A percentile compares a stretch with the other conserved stretches of the same genome.
These are phyloP conservation scores for Sebastiscus tertius DNA, from an alignment of 2,797 vertebrate genomes.

Conservation along the genomic window DNA sequence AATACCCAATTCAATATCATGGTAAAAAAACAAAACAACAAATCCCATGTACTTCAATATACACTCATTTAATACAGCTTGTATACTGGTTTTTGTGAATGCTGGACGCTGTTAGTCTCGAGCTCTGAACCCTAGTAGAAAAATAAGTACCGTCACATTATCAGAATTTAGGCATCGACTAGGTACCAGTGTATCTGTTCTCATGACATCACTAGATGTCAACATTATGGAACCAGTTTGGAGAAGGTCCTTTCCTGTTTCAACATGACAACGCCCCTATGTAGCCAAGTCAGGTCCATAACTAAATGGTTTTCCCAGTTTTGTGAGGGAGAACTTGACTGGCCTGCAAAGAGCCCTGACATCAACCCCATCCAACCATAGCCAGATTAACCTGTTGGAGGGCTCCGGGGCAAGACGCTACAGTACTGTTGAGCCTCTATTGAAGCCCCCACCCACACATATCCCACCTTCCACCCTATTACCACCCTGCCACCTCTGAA, in stretches of 20 bases:
- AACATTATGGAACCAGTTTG: too few species aligned
- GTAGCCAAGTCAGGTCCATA: too few species aligned
- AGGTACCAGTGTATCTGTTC: background rate
- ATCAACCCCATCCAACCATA: background rate
- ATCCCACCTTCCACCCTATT: background rate
- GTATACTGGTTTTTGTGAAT: too few species aligned
- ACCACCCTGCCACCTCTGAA: background rate
- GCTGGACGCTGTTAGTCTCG: too few species aligned
- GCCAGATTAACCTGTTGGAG: background rate
- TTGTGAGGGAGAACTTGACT: background rate
- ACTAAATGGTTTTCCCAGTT: background rate
- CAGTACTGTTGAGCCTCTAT: background rate
- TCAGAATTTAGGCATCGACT: fast-evolving
- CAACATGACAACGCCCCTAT: fast-evolving
- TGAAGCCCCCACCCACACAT: background rate
- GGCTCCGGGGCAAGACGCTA: background rate
- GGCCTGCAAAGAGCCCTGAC: background rate
- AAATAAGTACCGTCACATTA: too few species aligned
- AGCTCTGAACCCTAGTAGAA: too few species aligned
- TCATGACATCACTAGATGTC: background rate
- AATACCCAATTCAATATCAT: too few species aligned
- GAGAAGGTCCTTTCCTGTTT: background rate
- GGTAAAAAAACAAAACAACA: too few species aligned
- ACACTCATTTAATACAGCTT: too few species aligned
- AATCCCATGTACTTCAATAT: too few species aligned